Evolutionary conservation across 1,140 invertebrate genomes (phyloP).

Genomic region (Tetragnatha versicolor): DNA sequence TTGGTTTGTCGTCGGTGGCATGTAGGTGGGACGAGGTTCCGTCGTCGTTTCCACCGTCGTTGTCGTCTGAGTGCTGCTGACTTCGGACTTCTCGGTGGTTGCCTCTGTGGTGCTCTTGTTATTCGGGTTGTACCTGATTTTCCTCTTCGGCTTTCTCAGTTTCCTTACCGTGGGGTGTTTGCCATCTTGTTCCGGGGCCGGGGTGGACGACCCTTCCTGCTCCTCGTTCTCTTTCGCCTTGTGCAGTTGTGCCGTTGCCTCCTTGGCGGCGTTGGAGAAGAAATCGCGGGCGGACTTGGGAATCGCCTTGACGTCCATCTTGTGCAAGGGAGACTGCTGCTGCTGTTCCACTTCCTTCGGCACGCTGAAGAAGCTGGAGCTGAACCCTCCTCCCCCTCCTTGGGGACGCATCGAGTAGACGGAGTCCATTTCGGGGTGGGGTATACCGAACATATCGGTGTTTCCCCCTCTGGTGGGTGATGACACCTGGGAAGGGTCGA

Average conservation of each 20-base stretch:
- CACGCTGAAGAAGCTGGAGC: constrained; percentile 40
- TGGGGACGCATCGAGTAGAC: constrained; percentile 29
- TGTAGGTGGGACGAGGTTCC: neutral
- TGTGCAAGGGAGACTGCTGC: constrained; percentile 22
- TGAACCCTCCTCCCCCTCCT: constrained; percentile 14
- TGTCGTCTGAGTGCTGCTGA: neutral
- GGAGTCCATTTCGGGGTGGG: constrained; percentile 29
- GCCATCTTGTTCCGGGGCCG: neutral
- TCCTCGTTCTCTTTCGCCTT: constrained; percentile 3
- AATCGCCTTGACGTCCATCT: constrained; percentile 42
- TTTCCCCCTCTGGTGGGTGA: neutral
- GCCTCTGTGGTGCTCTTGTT: neutral
- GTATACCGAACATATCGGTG: constrained; percentile 49
- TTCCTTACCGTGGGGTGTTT: neutral
- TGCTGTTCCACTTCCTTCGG: constrained; percentile 28
- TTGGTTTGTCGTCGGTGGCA: neutral
- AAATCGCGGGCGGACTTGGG: constrained; percentile 37
- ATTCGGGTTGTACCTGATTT: constrained; percentile 23
- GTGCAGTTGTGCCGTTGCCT: too few species aligned
- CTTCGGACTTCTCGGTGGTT: neutral
- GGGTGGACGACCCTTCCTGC: neutral
- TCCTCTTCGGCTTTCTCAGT: constrained; percentile 30
- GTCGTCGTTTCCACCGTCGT: constrained; percentile 9
- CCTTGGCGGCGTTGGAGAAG: neutral
- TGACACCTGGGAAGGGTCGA: constrained; percentile 11